A percentile compares a stretch with the other conserved stretches of the same genome.
phyloP scores from a whole-genome alignment of 2,888 invertebrate species.

The Scaptomyza caliginosa region DNA sequence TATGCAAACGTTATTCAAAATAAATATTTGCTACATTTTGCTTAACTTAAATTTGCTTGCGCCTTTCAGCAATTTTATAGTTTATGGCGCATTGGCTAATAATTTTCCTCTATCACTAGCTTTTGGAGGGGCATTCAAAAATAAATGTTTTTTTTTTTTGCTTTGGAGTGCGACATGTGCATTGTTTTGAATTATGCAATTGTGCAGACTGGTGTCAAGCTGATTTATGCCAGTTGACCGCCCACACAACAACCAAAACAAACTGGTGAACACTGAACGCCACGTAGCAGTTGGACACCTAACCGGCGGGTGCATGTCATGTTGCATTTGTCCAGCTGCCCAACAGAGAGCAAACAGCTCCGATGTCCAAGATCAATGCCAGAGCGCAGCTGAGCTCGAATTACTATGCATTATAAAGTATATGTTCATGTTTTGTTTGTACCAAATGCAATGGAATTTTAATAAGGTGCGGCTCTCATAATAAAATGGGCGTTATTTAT shows the following conservation, averaged over 20 bases:
- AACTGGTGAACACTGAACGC: slow-evolving; percentile 36
- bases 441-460: slow-evolving; percentile 61
- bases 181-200: slow-evolving; percentile 59
- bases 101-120: not conserved
- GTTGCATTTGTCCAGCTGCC: slow-evolving; percentile 47
- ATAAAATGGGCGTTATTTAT: slow-evolving; percentile 27
- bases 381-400: slow-evolving; percentile 28
- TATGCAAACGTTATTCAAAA: not conserved
- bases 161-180: slow-evolving; percentile 50
- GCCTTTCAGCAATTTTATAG: not conserved
- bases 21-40: not conserved
- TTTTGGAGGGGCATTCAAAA: slow-evolving; percentile 50
- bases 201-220: slow-evolving; percentile 61
- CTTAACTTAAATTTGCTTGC: not conserved
- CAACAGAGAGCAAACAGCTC: slow-evolving; percentile 11
- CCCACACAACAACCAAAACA: slow-evolving; percentile 7
- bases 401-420: slow-evolving; percentile 33
- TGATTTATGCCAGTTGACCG: slow-evolving; percentile 70
- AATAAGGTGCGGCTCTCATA: slow-evolving; percentile 37
- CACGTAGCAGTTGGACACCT: slow-evolving; percentile 59
- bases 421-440: slow-evolving; percentile 36
- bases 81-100: not conserved
- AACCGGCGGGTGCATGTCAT: slow-evolving; percentile 37
- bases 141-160: slow-evolving; percentile 35
- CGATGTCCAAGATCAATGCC: slow-evolving; percentile 73